phyloP scores from a whole-genome alignment of 2,113 vertebrate genomes.

The Prochilodus magdalenae region DNA sequence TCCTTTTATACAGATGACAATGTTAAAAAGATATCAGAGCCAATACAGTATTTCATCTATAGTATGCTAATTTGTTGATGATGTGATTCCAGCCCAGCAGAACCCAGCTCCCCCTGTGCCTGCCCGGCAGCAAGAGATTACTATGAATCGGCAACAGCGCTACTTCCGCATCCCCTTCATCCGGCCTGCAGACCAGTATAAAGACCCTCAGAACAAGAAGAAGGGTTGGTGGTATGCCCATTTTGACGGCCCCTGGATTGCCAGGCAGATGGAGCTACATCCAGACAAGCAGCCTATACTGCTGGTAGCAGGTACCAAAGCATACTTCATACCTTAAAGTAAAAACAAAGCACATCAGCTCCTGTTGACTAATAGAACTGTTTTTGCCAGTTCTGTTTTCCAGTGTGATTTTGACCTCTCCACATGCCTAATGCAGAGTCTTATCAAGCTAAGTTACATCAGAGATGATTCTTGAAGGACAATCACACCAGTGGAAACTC shows the following conservation, averaged over 20 bases:
- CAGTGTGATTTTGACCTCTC: too few relatives aligned
- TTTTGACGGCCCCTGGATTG: slow-evolving; percentile 97
- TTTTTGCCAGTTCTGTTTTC: too few relatives aligned
- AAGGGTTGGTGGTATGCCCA: slow-evolving; percentile 99
- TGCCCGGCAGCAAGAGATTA: slow-evolving; percentile 84
- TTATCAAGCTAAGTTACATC: too few relatives aligned
- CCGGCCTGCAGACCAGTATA: slow-evolving; percentile 95
- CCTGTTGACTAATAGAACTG: too few relatives aligned
- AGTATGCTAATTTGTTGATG: slow-evolving; percentile 8
- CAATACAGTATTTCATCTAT: not conserved
- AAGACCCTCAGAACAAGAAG: slow-evolving; percentile 97
- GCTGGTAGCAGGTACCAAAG: slow-evolving; percentile 87
- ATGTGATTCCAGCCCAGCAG: slow-evolving; percentile 83
- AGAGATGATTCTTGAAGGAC: too few relatives aligned
- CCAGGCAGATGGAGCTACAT: slow-evolving; percentile 94
- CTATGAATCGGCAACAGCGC: slow-evolving; percentile 91
- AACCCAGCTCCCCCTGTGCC: slow-evolving; percentile 82
- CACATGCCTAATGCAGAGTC: too few relatives aligned
- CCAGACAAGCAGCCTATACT: slow-evolving; percentile 98
- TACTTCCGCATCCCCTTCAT: slow-evolving; percentile 99
- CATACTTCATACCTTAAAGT: too few relatives aligned
- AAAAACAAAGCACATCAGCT: too few relatives aligned
- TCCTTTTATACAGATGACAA: slow-evolving; percentile 7
- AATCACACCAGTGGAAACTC: too few relatives aligned
- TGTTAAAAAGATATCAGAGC: slow-evolving; percentile 13